Conservation (phyloP, 1,140 invertebrate genomes). For the Achroia grisella region DNA sequence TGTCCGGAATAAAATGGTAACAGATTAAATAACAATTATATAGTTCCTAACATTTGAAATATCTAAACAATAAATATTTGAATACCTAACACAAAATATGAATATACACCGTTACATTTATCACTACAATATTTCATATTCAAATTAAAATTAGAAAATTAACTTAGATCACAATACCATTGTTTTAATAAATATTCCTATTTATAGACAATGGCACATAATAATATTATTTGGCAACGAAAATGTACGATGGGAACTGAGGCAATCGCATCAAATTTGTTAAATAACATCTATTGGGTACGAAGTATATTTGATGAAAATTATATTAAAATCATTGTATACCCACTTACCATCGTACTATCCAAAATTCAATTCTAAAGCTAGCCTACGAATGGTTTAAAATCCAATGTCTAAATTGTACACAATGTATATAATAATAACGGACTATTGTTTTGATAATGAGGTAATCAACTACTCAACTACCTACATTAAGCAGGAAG, state of each 20-base stretch:
- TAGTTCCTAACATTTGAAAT: not conserved
- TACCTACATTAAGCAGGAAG: conserved; percentile 3
- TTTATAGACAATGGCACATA: not conserved
- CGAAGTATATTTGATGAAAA: too few relatives aligned
- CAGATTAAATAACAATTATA: too few relatives aligned
- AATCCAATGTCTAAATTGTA: too few relatives aligned
- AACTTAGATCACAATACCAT: conserved; percentile 1
- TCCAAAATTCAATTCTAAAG: too few relatives aligned
- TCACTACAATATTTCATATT: conserved; percentile 4
- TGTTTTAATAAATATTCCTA: not conserved
- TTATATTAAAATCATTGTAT: too few relatives aligned
- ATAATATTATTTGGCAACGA: not conserved
- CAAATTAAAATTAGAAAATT: not conserved
- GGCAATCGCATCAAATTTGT: too few relatives aligned
- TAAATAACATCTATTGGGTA: too few relatives aligned
- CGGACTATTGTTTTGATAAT: not conserved
- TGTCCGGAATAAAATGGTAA: too few relatives aligned
- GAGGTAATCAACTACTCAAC: not conserved
- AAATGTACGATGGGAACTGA: too few relatives aligned
- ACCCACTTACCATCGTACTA: too few relatives aligned
- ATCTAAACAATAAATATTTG: not conserved
- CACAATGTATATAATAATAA: too few relatives aligned
- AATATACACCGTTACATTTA: not conserved
- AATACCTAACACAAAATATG: conserved; percentile 4
- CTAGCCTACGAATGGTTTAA: too few relatives aligned